These are phyloP conservation scores for Nothocercus julius DNA, from an alignment of 2,113 vertebrate species.

Conservation along the genomic window DNA sequence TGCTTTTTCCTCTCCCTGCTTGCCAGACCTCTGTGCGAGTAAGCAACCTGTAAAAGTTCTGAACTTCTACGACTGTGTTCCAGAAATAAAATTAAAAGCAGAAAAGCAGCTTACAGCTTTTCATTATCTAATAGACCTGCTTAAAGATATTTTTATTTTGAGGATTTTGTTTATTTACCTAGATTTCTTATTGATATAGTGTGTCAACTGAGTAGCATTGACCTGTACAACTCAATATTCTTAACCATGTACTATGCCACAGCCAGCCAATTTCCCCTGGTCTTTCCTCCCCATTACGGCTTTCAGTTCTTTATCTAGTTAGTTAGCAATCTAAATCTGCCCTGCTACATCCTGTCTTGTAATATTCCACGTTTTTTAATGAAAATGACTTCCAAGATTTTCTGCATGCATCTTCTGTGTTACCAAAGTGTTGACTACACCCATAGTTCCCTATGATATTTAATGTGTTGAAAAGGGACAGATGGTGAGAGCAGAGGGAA, in stretches of 20 bases:
- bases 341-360: neutral
- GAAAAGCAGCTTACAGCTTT: neutral
- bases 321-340: neutral
- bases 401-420: neutral
- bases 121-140: neutral
- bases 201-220: neutral
- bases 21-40: neutral
- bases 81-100: neutral
- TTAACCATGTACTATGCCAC: neutral
- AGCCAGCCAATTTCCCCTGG: neutral
- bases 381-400: neutral
- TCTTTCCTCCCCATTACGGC: neutral
- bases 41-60: neutral
- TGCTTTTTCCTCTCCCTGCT: neutral
- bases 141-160: neutral
- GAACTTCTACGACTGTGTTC: neutral
- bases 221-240: neutral
- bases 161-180: neutral
- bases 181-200: neutral
- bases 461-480: conserved; percentile 3
- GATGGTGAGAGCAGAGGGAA: conserved; percentile 25
- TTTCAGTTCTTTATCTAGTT: neutral
- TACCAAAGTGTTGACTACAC: neutral
- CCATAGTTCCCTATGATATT: neutral
- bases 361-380: neutral